Evolutionary conservation across 2,797 vertebrate species (phyloP).

Genomic region (Triplophysa yarkandensis): DNA sequence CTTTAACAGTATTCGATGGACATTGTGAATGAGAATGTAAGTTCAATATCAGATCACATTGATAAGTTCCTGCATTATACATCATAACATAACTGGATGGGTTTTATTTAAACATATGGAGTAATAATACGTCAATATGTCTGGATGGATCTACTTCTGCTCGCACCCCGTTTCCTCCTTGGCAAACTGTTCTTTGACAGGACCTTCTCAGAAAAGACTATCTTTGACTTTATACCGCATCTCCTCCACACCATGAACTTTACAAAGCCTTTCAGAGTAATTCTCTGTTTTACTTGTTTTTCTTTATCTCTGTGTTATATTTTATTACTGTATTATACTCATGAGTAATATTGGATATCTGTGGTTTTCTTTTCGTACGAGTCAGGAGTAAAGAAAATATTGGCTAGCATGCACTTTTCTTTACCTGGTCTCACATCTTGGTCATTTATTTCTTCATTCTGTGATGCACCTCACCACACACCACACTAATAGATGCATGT

Average conservation of each 20-base stretch:
- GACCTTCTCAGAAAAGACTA: conserved; percentile 65
- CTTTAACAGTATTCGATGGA: conserved; percentile 46
- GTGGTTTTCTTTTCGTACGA: conserved; percentile 71
- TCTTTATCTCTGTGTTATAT: conserved; percentile 72
- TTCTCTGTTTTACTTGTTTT: conserved; percentile 72
- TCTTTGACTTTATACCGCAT: conserved; percentile 69
- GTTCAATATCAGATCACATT: conserved; percentile 30
- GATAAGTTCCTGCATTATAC: conserved; percentile 17
- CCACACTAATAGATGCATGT: not conserved
- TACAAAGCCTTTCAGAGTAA: conserved; percentile 72
- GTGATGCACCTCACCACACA: not conserved
- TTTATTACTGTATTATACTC: conserved; percentile 80
- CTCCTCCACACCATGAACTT: conserved; percentile 69
- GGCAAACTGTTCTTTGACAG: conserved; percentile 27
- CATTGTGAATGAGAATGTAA: conserved; percentile 32
- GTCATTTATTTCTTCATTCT: conserved; percentile 59
- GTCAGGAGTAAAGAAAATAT: conserved; percentile 71
- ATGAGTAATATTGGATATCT: conserved; percentile 76
- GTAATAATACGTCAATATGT: conserved; percentile 27
- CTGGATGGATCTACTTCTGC: conserved; percentile 24
- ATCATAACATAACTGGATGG: conserved; percentile 16
- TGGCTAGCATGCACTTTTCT: conserved; percentile 79
- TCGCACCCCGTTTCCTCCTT: conserved; percentile 26
- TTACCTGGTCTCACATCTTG: conserved; percentile 64
- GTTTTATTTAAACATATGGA: conserved; percentile 22